Conservation (phyloP, 2,113 vertebrate genomes). For the Verasper variegatus region DNA sequence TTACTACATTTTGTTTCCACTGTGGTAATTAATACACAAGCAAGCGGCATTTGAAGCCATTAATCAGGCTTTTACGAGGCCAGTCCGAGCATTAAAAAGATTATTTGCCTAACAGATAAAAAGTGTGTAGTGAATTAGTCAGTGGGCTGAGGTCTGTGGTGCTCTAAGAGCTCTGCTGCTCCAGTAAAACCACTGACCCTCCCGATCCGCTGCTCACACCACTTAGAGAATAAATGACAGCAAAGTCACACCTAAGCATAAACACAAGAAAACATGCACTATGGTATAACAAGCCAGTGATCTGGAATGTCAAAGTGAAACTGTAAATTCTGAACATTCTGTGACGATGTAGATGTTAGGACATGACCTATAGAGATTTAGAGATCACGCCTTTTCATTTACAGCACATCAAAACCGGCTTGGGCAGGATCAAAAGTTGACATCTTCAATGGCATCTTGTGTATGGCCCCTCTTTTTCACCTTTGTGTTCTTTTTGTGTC, state of each 20-base stretch:
- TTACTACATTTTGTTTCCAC: conserved; percentile 10
- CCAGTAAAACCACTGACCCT: conserved; percentile 24
- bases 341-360: too few relatives aligned
- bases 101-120: conserved; percentile 55
- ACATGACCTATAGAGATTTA: too few relatives aligned
- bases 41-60: conserved; percentile 37
- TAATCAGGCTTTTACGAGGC: conserved; percentile 53
- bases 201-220: conserved; percentile 4
- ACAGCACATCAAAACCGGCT: too few relatives aligned
- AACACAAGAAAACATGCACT: not conserved
- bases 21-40: conserved; percentile 54
- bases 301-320: too few relatives aligned
- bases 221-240: not conserved
- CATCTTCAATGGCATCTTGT: too few relatives aligned
- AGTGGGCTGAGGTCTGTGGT: conserved; percentile 21
- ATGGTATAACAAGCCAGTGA: too few relatives aligned
- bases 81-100: conserved; percentile 31
- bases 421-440: too few relatives aligned
- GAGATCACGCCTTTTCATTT: too few relatives aligned
- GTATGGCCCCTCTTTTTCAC: too few relatives aligned
- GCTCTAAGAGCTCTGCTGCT: conserved; percentile 14
- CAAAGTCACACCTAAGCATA: conserved; percentile 1
- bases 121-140: conserved; percentile 42
- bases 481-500: not conserved
- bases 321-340: too few relatives aligned